Conservation (phyloP, 2,113 vertebrate genomes). For the Gasterosteus aculeatus region DNA sequence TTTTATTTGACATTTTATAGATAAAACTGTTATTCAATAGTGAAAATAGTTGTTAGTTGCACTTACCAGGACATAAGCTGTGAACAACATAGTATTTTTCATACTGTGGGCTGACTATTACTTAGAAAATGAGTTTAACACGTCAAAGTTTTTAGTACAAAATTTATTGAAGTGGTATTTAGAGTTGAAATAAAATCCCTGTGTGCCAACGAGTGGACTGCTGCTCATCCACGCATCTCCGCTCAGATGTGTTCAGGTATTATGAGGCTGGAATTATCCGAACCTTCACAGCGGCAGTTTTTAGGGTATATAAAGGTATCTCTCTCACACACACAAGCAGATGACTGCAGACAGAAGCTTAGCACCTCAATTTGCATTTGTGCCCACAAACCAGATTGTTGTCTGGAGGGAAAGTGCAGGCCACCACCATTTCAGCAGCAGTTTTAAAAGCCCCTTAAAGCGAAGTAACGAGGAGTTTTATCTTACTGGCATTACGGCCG, state of each 20-base stretch:
- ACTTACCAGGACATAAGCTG: no score
- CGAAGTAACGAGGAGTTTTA: slow-evolving; percentile 36
- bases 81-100: neutral
- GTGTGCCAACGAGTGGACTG: neutral
- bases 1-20: neutral
- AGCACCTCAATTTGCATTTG: slow-evolving; percentile 47
- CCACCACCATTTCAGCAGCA: slow-evolving; percentile 43
- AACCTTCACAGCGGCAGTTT: slow-evolving; percentile 20
- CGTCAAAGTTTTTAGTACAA: neutral
- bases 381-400: slow-evolving; percentile 27
- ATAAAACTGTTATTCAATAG: neutral
- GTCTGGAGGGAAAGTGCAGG: slow-evolving; percentile 25
- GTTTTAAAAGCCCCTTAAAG: slow-evolving; percentile 55
- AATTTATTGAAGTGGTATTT: neutral
- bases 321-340: neutral
- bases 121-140: no score
- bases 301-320: slow-evolving; percentile 1
- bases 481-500: slow-evolving; percentile 23
- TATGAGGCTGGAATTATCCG: neutral
- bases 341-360: slow-evolving; percentile 13
- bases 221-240: slow-evolving; percentile 2
- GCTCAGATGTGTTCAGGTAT: slow-evolving; percentile 14
- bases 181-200: neutral
- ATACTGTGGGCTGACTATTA: neutral
- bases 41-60: neutral